Evolutionary conservation across 2,113 vertebrate species (phyloP), one percentile per base, ranked within the genome.

Genomic region (Rhea americana): DNA sequence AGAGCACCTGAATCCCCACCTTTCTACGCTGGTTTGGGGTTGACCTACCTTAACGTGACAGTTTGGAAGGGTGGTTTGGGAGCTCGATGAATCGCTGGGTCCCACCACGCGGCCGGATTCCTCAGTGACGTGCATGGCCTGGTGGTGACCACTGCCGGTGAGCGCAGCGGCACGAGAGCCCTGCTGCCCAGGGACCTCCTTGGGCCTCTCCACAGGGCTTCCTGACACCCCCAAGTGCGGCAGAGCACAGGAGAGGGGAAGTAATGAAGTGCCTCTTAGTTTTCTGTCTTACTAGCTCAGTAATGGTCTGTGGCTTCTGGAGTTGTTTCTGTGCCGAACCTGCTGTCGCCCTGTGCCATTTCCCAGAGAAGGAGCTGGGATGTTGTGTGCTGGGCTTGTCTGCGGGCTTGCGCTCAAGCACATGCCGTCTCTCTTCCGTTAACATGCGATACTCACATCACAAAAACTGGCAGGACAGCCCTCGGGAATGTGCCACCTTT

Each of bases 31-130:
- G 17, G 18, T 47, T 47, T 18, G 17, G 45, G 45, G 45, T 47
- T 47, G 45, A 47, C 18, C 18, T 18, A 47, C 45, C 45, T 47
- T 47, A 19, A 47, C 7, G 45, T 47, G 45, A 18, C 17, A 47
- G 45, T 47, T 47, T 47, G 45, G 18, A 47, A 18, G 3, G 45
- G 45, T 47, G 45, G 45, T 18, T 47, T 47, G 45, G 45, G 45
- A 47, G 45, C 45, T 47, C 45, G 17, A 47, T 47, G 45, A 47
- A 47, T 47, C 45, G 18, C 17, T 47, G 6, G 17, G 6, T 47
- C 17, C 4, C 45, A 3, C 26, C 0, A 0, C 0, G 4, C 18
- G 20, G 35, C 28, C 35, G 12, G 4, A 0, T 19, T 21, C 28
- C 62, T n/a, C 41, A 9, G 2, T 1, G 3, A 3, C 4, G 1